These are phyloP conservation scores for Nemopilema nomurai DNA, from an alignment of 30 jellyfish, hydroid and myxozoan genomes.

Conservation along the genomic window DNA sequence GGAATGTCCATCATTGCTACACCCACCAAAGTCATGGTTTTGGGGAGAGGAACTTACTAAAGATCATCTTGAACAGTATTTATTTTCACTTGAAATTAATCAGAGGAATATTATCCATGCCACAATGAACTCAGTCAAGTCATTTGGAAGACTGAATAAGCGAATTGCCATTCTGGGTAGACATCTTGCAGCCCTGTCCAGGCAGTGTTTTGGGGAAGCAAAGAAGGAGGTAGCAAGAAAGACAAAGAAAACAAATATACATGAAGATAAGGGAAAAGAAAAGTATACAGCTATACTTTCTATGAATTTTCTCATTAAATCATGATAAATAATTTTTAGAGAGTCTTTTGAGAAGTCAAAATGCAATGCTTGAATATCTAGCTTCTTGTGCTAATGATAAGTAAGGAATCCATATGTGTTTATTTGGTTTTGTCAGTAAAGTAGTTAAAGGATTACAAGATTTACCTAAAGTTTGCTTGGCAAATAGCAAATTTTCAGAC, in stretches of 20 bases:
- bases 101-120: slow-evolving; percentile 62
- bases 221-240: slow-evolving; percentile 55
- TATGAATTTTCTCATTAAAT: no score
- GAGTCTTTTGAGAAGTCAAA: no score
- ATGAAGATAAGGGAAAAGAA: slow-evolving; percentile 46
- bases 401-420: no score
- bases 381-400: no score
- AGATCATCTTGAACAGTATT: slow-evolving; percentile 60
- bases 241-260: slow-evolving; percentile 13
- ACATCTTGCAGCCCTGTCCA: slow-evolving; percentile 63
- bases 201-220: slow-evolving; percentile 59
- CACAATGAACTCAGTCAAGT: slow-evolving; percentile 57
- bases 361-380: no score
- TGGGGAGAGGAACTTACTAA: no score
- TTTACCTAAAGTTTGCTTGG: no score
- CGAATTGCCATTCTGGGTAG: slow-evolving; percentile 59
- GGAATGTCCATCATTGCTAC: slow-evolving; percentile 51
- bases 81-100: slow-evolving; percentile 51
- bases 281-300: slow-evolving; percentile 21
- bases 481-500: no score
- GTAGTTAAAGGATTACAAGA: no score
- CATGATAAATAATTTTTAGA: no score
- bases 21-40: slow-evolving; percentile 83
- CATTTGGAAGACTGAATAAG: slow-evolving; percentile 72
- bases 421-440: no score